Percentiles rank a stretch among this genome's conserved stretches.
Conservation (phyloP, 2,113 vertebrate genomes). For the Syngnathoides biaculeatus region DNA sequence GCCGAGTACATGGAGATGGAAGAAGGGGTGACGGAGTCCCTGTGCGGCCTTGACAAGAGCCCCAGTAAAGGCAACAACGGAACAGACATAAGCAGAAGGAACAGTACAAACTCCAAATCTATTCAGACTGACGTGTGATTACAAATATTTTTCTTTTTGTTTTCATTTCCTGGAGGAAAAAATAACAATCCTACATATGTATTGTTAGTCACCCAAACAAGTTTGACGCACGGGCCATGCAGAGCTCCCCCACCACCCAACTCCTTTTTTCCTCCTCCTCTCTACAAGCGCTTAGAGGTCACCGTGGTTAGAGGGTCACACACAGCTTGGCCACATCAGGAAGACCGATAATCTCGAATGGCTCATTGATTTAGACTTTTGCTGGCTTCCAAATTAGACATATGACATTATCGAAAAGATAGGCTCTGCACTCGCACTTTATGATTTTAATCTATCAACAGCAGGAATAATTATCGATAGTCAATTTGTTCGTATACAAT, state of each 20-base stretch:
- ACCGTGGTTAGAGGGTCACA: conserved; percentile 18
- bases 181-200: conserved; percentile 35
- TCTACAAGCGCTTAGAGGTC: conserved; percentile 10
- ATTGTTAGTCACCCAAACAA: conserved; percentile 47
- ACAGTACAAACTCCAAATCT: conserved; percentile 87
- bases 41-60: conserved; percentile 89
- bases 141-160: conserved; percentile 29
- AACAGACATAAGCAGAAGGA: conserved; percentile 89
- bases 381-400: conserved; percentile 43
- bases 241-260: conserved; percentile 2
- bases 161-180: conserved; percentile 27
- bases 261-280: not conserved
- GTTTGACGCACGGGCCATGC: conserved; percentile 42
- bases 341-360: conserved; percentile 15
- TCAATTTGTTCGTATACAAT: conserved; percentile 77
- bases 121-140: conserved; percentile 97
- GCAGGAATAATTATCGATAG: conserved; percentile 40
- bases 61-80: conserved; percentile 89
- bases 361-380: conserved; percentile 18
- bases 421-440: conserved; percentile 79
- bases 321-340: conserved; percentile 26
- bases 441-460: conserved; percentile 71
- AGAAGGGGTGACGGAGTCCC: conserved; percentile 94
- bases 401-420: conserved; percentile 34
- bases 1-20: conserved; percentile 99